Evolutionary conservation across 2,888 invertebrate species (phyloP), one percentile per base, ranked within the genome.

Genomic region (Eulithis testata): DNA sequence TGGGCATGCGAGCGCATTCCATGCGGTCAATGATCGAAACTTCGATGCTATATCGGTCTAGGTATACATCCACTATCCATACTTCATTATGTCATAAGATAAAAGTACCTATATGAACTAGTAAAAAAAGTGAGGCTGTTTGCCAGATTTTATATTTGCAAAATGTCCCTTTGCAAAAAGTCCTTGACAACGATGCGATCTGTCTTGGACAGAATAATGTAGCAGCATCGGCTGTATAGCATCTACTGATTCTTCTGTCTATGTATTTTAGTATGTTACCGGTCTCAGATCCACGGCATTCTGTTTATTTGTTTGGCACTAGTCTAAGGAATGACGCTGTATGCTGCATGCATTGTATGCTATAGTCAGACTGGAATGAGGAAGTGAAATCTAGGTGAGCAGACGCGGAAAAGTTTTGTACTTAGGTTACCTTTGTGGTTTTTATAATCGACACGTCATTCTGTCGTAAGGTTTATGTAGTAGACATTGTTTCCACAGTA

Each of bases 371-470:
- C 14, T 68, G 67, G 70, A 72, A 72, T 60, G 68, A 67, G 72
- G 70, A 72, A 70, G 67, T 66, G 50, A 58, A 58, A 70, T 70
- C 63, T 70, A 62, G 69, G 61, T 47, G 36, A 55, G 59, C 56
- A 53, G 62, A 53, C 56, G 64, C 69, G 63, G 69, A 67, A 63
- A 44, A 55, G 40, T 55, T 60, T 59, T 49, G 12, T 21, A 43
- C 40, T 27, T 31, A 37, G 52, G 27, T 31, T 63, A 53, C 12
- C 53, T 58, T 63, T 58, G 53, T 54, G 27, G 47, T 47, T 47
- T 40, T 51, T 51, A 51, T 45, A 14, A 11, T 50, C 31, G 50
- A 50, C 61, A 50, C 40, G 8, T 50, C 5, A 3, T 21, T 14
- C 37, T 27, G 44, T 52, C 36, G 45, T 47, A 47, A 47, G 45